A percentile compares a stretch with the other conserved stretches of the same genome.
Conservation (phyloP, 2,888 invertebrate genomes). For the Euzetes globulus region DNA sequence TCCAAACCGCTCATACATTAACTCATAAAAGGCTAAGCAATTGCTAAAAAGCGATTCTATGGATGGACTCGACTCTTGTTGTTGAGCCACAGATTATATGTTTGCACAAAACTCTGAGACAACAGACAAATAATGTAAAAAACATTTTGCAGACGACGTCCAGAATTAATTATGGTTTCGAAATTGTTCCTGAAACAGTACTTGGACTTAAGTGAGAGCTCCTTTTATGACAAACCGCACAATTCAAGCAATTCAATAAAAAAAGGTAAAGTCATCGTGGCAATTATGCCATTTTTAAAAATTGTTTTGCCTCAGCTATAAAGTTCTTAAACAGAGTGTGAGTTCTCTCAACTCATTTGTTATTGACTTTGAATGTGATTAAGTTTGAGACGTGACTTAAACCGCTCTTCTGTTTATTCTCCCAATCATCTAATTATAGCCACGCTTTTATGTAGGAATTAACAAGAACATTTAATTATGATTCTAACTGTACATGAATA, state of each 20-base stretch:
- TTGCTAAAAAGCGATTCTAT: neutral
- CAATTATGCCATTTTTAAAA: neutral
- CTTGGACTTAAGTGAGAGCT: neutral
- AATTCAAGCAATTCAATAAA: too few species aligned
- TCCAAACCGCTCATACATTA: neutral
- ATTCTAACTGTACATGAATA: too few species aligned
- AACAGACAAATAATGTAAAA: constrained; percentile 4
- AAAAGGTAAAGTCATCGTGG: neutral
- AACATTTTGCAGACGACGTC: neutral
- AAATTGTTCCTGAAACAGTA: neutral
- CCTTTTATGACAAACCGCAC: neutral
- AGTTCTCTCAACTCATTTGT: neutral
- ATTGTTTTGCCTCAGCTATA: neutral
- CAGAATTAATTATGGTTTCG: neutral
- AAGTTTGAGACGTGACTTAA: neutral
- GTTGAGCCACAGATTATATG: neutral
- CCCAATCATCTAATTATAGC: neutral
- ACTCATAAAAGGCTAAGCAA: neutral
- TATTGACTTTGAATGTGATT: neutral
- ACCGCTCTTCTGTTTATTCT: neutral
- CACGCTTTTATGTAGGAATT: too few species aligned
- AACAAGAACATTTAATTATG: too few species aligned
- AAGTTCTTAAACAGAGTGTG: neutral
- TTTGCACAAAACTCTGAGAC: neutral
- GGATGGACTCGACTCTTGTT: neutral